Percentiles rank a stretch among this genome's conserved stretches.
Conservation (phyloP, 2,888 invertebrate species). For the Platycnemis pennipes region DNA sequence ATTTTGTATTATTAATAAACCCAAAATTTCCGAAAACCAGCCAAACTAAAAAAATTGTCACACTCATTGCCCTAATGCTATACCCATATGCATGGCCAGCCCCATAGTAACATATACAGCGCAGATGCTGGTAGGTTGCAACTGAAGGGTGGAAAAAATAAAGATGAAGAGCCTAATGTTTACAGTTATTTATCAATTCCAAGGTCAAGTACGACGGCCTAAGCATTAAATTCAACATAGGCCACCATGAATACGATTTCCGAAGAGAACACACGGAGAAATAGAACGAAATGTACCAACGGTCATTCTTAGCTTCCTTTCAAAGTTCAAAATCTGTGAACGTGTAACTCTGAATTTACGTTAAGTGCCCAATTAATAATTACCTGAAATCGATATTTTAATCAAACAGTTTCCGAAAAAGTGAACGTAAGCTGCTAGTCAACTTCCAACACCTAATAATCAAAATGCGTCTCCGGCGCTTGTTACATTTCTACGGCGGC, state of each 20-base stretch:
- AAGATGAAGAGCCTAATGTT: not conserved
- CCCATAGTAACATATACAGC: slow-evolving; percentile 65
- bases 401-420: not conserved
- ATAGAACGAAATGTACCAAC: not conserved
- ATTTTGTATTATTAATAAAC: slow-evolving; percentile 72
- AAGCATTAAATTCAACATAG: not conserved
- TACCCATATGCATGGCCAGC: slow-evolving; percentile 59
- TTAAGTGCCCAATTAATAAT: not conserved
- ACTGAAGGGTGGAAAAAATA: slow-evolving; percentile 31
- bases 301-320: slow-evolving; percentile 52
- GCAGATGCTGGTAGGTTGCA: slow-evolving; percentile 47
- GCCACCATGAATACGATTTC: not conserved
- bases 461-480: slow-evolving; percentile 67
- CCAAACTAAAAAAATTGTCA: not conserved
- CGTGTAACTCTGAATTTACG: slow-evolving; percentile 57
- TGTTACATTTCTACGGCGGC: slow-evolving; percentile 81
- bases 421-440: not conserved
- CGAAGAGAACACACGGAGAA: too few species aligned
- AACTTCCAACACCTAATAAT: not conserved
- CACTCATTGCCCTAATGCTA: slow-evolving; percentile 40
- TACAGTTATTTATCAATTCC: not conserved
- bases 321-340: slow-evolving; percentile 32
- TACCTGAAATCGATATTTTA: not conserved
- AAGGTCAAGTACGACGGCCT: not conserved
- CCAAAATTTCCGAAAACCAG: slow-evolving; percentile 70